phyloP scores from a whole-genome alignment of 2,113 vertebrate species.

The Hiodon alosoides region DNA sequence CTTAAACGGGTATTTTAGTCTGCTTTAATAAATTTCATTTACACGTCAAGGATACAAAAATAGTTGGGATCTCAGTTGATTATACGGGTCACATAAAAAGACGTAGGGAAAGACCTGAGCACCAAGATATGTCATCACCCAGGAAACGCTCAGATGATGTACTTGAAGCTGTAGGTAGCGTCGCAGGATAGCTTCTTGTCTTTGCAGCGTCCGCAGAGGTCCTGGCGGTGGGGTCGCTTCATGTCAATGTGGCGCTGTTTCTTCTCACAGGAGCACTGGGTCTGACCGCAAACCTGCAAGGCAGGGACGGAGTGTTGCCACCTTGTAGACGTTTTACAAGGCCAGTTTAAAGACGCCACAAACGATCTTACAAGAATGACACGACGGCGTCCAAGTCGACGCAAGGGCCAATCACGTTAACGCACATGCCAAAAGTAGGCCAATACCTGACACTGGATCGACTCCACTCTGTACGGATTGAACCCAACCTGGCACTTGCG shows the following conservation, averaged over 20 bases:
- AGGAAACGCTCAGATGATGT: conserved; percentile 66
- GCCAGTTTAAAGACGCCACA: background rate
- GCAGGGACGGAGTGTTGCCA: background rate
- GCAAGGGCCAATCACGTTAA: background rate
- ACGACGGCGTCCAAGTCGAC: background rate
- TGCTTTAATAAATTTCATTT: conserved; percentile 42
- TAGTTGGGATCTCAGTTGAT: conserved; percentile 20
- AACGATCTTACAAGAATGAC: background rate
- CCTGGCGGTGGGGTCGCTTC: conserved; percentile 83
- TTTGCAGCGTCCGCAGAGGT: conserved; percentile 87
- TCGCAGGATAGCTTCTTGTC: conserved; percentile 85
- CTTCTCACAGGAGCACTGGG: conserved; percentile 76
- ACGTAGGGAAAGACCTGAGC: background rate
- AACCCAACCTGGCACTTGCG: conserved; percentile 83
- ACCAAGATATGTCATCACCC: background rate
- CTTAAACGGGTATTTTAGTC: background rate
- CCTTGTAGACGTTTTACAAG: background rate
- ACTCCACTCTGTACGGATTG: conserved; percentile 91
- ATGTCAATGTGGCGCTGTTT: conserved; percentile 85
- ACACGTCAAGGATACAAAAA: conserved; percentile 44
- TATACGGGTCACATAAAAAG: conserved; percentile 18
- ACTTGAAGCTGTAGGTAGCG: conserved; percentile 85
- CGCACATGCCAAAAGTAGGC: background rate
- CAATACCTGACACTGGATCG: conserved; percentile 83
- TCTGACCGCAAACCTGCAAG: conserved; percentile 74